Evolutionary conservation across 2,113 vertebrate species (phyloP).

Genomic region (Enhydra lutris): DNA sequence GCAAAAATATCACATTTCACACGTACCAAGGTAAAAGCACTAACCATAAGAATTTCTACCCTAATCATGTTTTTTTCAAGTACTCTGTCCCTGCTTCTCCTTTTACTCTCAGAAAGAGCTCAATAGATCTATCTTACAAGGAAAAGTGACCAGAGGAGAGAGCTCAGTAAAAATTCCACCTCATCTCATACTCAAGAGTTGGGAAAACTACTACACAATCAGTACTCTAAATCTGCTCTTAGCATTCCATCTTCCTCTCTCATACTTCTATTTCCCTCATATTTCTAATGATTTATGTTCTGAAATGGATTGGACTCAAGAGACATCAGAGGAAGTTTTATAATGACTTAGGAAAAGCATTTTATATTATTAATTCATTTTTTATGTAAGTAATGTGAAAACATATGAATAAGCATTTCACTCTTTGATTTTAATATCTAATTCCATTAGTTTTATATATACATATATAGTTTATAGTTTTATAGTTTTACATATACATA

Average conservation of each 20-base stretch:
- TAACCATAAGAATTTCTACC: background rate
- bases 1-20: background rate
- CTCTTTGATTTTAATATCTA: conserved; percentile 3
- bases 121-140: background rate
- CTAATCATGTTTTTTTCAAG: background rate
- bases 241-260: background rate
- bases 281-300: background rate
- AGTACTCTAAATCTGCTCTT: background rate
- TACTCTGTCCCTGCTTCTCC: background rate
- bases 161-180: background rate
- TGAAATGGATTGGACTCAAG: background rate
- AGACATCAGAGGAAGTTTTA: background rate
- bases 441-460: background rate
- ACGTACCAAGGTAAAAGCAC: background rate
- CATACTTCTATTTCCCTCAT: too few species aligned
- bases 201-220: background rate
- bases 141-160: background rate
- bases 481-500: too few species aligned
- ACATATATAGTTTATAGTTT: too few species aligned
- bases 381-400: background rate
- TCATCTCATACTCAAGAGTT: background rate
- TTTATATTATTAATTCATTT: background rate
- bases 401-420: background rate
- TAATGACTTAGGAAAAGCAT: background rate
- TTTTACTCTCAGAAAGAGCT: background rate